Conservation (phyloP, 2,888 invertebrate species). For the Brachypterus glaber region DNA sequence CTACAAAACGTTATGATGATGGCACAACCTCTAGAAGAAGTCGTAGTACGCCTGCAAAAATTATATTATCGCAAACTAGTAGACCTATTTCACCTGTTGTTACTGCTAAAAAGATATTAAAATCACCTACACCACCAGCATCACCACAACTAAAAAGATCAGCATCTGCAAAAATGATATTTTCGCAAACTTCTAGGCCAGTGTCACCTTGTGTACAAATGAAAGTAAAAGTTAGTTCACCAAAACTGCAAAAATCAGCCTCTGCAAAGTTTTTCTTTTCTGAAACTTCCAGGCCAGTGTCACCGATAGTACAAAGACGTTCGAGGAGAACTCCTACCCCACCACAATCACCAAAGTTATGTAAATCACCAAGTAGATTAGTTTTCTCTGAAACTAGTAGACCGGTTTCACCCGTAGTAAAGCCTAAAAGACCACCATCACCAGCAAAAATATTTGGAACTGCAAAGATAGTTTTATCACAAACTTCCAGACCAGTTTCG, state of each 20-base stretch:
- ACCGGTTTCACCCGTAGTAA: slow-evolving; percentile 38
- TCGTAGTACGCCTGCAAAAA: slow-evolving; percentile 43
- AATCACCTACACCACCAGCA: not conserved
- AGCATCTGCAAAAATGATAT: slow-evolving; percentile 47
- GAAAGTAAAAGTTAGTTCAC: slow-evolving; percentile 20
- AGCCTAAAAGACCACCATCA: slow-evolving; percentile 25
- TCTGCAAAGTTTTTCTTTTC: slow-evolving; percentile 40
- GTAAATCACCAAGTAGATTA: slow-evolving; percentile 1
- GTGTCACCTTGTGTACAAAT: slow-evolving; percentile 37
- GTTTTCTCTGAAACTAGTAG: slow-evolving; percentile 3
- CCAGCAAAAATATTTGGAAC: slow-evolving; percentile 15
- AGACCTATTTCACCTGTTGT: slow-evolving; percentile 15
- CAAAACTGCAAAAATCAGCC: slow-evolving; percentile 14
- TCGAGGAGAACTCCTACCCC: slow-evolving; percentile 13
- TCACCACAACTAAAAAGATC: not conserved
- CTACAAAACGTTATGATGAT: slow-evolving; percentile 6
- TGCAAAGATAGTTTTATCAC: slow-evolving; percentile 20
- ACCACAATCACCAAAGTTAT: not conserved
- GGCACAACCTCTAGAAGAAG: slow-evolving; percentile 37
- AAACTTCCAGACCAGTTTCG: slow-evolving; percentile 26
- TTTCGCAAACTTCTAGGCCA: slow-evolving; percentile 43
- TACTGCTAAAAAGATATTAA: not conserved
- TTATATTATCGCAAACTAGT: slow-evolving; percentile 30
- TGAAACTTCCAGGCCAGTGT: slow-evolving; percentile 27
- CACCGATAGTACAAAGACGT: slow-evolving; percentile 25